These are phyloP conservation scores for Prietella phreatophila DNA, from an alignment of 2,113 vertebrate species.

Conservation along the genomic window DNA sequence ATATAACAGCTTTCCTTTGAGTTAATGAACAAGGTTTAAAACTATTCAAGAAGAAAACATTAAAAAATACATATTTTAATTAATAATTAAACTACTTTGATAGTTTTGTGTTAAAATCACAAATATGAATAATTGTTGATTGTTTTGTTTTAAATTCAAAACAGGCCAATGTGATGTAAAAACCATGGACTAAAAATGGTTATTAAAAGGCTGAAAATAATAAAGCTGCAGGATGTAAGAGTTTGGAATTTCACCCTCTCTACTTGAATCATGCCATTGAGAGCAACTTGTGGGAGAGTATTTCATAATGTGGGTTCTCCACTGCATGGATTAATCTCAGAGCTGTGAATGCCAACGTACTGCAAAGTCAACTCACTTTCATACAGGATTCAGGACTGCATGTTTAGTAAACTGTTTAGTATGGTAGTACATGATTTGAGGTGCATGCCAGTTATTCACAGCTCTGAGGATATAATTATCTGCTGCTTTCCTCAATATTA, in stretches of 20 bases:
- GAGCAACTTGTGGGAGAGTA: neutral
- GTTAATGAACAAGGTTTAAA: neutral
- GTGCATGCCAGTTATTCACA: neutral
- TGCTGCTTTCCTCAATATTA: neutral
- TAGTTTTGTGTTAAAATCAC: neutral
- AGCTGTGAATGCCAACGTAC: neutral
- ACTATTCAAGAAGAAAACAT: neutral
- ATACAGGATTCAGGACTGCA: neutral
- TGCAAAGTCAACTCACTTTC: neutral
- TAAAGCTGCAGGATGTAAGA: neutral
- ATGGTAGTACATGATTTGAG: neutral
- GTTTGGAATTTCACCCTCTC: neutral
- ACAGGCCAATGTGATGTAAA: neutral
- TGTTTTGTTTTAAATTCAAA: neutral
- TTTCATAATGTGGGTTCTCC: neutral
- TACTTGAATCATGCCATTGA: neutral
- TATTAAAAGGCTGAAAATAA: neutral
- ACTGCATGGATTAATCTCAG: neutral
- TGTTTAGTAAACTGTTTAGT: neutral
- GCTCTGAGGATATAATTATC: neutral
- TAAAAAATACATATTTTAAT: neutral
- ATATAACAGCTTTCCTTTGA: neutral
- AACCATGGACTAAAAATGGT: neutral
- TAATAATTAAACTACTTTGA: neutral
- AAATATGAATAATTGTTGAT: neutral